Base-by-base conservation (phyloP, 2,888 invertebrate species). In the Phlogophora meticulosa region DNA sequence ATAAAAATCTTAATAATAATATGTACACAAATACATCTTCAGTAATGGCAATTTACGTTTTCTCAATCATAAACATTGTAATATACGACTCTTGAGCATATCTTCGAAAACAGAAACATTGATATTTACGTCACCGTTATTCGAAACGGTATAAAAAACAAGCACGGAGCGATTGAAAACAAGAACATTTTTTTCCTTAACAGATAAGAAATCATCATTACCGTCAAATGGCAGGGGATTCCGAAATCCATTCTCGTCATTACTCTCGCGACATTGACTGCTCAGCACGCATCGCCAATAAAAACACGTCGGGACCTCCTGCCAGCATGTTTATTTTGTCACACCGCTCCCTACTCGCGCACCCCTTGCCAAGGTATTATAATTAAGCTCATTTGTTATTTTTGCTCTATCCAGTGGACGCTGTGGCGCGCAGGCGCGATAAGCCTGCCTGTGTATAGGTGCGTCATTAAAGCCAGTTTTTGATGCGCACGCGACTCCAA, bases 331-430 rank as follows among this genome's bases (percentile, higher is more conserved):
- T 93, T 92, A 91, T 91, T 92, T 88, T 90, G 91, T 90, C 89
- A 85, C 88, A 86, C 88, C 85, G 86, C 81, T 80, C 83, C 81
- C 80, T 80, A 71, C 71, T 59, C 56, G 63, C 62, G 78, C 86
- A 86, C 90, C 91, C 93, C 90, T 90, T 90, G 86, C 88, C 81
- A 88, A 94, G 92, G 93, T 93, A 93, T 93, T 93, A 91, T 91
- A 94, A 94, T 95, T 93, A 94, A 93, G 94, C 92, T 91, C 93
- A 93, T 94, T 94, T 93, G 94, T 93, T 91, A 89, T 91, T 88
- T 89, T 78, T 85, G 87, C 84, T 78, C 76, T 64, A 75, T 65
- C 78, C 82, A 78, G 71, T 70, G 81, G 72, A 72, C 71, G 77
- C 72, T 81, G 80, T 81, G 85, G 83, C 79, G 90, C 94, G 95